Evolutionary conservation across 2,888 invertebrate species (phyloP), one percentile per base, ranked within the genome.

Genomic region (Scaeva pyrastri): DNA sequence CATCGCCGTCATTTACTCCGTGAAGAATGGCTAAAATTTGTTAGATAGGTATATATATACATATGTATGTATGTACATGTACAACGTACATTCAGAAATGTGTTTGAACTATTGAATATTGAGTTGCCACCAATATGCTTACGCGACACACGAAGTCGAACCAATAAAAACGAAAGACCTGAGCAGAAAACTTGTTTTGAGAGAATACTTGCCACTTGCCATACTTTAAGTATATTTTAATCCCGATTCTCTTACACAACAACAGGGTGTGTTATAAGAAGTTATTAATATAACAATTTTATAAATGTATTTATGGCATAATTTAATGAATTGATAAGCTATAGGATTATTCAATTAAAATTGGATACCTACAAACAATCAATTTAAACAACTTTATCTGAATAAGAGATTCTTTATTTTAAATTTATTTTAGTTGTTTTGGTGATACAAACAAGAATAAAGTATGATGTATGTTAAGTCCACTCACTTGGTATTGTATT

Each of bases 121-220:
- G 43, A 50, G 31, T 16, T 71, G 11, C 71, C 62, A 71, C 71
- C 55, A 77, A 71, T 43, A 55, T 14, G 68, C 31, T 58, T 58
- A 68, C n/a, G 60, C 41, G 70, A 43, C 21, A 77, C 31, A 19
- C 14, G 41, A 60, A 60, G 50, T 50, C 50, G 41, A 77, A 41
- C 71, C 43, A 50, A 70, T 71, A 71, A 60, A 74, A 74, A 74
- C 52, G 60, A 80, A 80, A 80, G 80, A 80, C 68, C 74, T 74
- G 80, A 60, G 19, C 45, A 62, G 45, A 62, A 80, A 80, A 80
- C 80, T 80, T 74, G 80, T 74, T 80, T 70, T 80, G 80, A 74
- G 80, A 62, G 52, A 31, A 43, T n/a, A n/a, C n/a, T n/a, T n/a
- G n/a, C n/a, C n/a, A n/a, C n/a, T n/a, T n/a, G n/a, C n/a, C n/a